Evolutionary conservation across 2,888 invertebrate species (phyloP).

Genomic region (Eupithecia abbreviata): DNA sequence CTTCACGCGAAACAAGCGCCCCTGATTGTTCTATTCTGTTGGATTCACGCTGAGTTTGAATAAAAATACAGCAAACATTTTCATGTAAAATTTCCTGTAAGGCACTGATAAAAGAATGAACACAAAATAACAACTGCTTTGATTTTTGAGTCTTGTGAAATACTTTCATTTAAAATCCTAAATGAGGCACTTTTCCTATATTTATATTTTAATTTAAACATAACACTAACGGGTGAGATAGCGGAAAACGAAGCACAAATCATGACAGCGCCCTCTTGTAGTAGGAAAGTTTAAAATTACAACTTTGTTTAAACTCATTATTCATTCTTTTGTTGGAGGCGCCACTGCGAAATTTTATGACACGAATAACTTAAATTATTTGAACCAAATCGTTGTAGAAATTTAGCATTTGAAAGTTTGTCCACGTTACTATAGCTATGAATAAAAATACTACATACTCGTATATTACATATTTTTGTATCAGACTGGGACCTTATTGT

Average conservation of each 20-base stretch:
- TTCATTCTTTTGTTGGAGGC: slow-evolving; percentile 80
- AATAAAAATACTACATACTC: neutral
- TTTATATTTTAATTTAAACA: neutral
- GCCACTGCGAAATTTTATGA: slow-evolving; percentile 76
- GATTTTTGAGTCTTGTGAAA: neutral
- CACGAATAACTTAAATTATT: slow-evolving; percentile 73
- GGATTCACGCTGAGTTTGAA: slow-evolving; percentile 35
- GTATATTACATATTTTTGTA: neutral
- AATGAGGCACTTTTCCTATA: neutral
- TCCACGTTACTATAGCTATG: neutral
- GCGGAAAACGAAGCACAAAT: slow-evolving; percentile 68
- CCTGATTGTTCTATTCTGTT: slow-evolving; percentile 45
- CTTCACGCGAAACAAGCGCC: slow-evolving; percentile 43
- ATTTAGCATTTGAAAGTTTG: slow-evolving; percentile 24
- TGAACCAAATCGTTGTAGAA: slow-evolving; percentile 61
- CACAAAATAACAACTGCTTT: neutral
- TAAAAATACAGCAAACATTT: slow-evolving; percentile 40
- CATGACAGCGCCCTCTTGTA: slow-evolving; percentile 69
- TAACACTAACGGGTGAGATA: slow-evolving; percentile 16
- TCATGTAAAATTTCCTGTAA: slow-evolving; percentile 35
- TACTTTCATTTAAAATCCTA: neutral
- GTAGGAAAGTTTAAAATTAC: slow-evolving; percentile 72
- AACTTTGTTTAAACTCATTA: slow-evolving; percentile 82
- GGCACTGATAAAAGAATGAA: neutral
- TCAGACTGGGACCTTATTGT: neutral